Conservation (phyloP, 2,797 vertebrate genomes). For the Darevskia nairensis region DNA sequence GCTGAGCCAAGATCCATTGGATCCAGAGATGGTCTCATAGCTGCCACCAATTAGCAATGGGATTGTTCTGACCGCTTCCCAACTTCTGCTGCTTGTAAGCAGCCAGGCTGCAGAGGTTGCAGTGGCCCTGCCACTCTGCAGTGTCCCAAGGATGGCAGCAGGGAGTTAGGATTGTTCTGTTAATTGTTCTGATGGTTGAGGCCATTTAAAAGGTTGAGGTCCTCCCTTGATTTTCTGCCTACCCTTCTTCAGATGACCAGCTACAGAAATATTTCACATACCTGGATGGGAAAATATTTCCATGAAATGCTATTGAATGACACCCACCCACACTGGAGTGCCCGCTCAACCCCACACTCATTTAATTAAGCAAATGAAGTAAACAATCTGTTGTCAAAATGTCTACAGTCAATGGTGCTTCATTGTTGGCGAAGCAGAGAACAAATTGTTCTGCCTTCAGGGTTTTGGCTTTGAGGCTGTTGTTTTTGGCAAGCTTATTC, state of each 20-base stretch:
- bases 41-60: too few species aligned
- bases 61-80: too few species aligned
- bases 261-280: neutral
- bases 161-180: too few species aligned
- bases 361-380: constrained; percentile 1
- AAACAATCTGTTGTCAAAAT: neutral
- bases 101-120: too few species aligned
- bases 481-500: neutral
- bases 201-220: neutral
- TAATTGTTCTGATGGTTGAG: neutral
- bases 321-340: neutral
- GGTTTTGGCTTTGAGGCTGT: neutral
- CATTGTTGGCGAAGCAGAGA: neutral
- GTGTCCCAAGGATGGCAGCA: too few species aligned
- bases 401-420: neutral
- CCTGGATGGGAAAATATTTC: neutral
- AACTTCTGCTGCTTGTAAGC: too few species aligned
- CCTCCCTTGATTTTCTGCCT: neutral
- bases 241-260: neutral
- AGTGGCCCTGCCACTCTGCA: too few species aligned
- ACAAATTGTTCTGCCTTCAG: constrained; percentile 2
- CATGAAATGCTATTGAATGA: neutral
- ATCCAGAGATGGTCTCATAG: too few species aligned
- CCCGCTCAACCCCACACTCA: neutral
- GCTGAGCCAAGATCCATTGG: too few species aligned